Base-by-base conservation (phyloP, 2,888 invertebrate species). In the Eupithecia dodoneata region DNA sequence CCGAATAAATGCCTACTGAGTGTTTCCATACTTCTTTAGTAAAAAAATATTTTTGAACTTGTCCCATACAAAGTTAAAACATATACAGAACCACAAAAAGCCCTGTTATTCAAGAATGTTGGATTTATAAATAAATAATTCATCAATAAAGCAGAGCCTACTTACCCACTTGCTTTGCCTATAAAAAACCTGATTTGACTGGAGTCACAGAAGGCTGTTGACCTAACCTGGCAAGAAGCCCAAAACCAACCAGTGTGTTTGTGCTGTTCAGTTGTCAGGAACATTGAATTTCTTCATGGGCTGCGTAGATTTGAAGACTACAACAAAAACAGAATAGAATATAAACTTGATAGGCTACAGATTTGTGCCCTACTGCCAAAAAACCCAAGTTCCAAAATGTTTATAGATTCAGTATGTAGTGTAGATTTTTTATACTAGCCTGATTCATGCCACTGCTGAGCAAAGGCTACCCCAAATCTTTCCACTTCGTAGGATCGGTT, bases 161-260 rank as follows among this genome's bases (percentile, higher is more conserved):
- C 73, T 81, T 79, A 81, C 84, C 83, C 75, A 83, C 75, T 86
- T 82, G 82, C 83, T 59, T 18, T 59, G 55, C 55, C 84, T 83
- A 84, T 80, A 81, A 81, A 83, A 84, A 85, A 85, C 83, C 82
- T 80, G 83, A 81, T 83, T 83, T 83, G 76, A 80, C 73, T 74
- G 30, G 65, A 71, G 74, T 76, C 71, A 69, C 66, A 47, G 76
- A 83, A 81, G 92, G 91, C 87, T 92, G 88, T 90, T 93, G 93
- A 93, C 93, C 93, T 83, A 86, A 86, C 86, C 90, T 93, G 93
- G 92, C 92, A 91, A 77, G 52, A 76, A 83, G 88, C 91, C 91
- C 90, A 89, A 79, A 80, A 81, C 79, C 81, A 76, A 66, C 78
- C 75, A 9, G 18, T 73, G 77, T 55, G 71, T 75, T 67, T 73